Evolutionary conservation across 2,797 vertebrate genomes (phyloP).

Genomic region (Gephyroberyx darwinii): DNA sequence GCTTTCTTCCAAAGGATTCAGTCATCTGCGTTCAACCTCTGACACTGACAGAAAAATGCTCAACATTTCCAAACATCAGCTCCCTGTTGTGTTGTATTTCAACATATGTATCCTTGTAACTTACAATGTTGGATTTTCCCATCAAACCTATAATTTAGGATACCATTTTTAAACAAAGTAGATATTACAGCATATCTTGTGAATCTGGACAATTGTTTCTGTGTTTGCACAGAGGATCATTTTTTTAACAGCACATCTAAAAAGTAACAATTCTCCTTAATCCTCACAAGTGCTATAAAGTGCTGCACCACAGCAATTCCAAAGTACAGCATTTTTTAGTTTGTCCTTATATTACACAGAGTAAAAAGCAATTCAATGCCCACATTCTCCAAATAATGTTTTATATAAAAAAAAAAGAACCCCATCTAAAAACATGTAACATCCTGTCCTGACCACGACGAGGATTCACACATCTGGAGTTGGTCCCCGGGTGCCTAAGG

Average conservation of each 20-base stretch:
- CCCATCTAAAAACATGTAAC: too few species aligned
- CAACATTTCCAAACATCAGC: slow-evolving; percentile 63
- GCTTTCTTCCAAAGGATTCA: slow-evolving; percentile 79
- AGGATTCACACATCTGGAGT: too few species aligned
- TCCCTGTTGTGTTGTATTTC: slow-evolving; percentile 61
- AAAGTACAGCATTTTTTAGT: neutral
- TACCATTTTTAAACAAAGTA: neutral
- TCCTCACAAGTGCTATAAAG: neutral
- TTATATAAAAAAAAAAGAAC: too few species aligned
- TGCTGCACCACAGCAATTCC: slow-evolving; percentile 6
- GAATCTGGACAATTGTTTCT: neutral
- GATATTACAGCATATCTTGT: neutral
- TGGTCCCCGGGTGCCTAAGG: too few species aligned
- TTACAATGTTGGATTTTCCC: slow-evolving; percentile 9
- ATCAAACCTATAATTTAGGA: slow-evolving; percentile 3
- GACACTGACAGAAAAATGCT: slow-evolving; percentile 74
- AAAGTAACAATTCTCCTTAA: neutral
- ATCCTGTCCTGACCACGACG: too few species aligned
- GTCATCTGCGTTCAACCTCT: slow-evolving; percentile 81
- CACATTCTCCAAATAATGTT: too few species aligned
- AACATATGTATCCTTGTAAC: slow-evolving; percentile 48
- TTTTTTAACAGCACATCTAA: neutral
- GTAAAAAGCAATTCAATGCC: too few species aligned
- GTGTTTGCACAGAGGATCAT: neutral
- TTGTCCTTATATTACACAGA: neutral